Base-by-base conservation (phyloP, 2,888 invertebrate species). In the Choristoneura rosaceana region DNA sequence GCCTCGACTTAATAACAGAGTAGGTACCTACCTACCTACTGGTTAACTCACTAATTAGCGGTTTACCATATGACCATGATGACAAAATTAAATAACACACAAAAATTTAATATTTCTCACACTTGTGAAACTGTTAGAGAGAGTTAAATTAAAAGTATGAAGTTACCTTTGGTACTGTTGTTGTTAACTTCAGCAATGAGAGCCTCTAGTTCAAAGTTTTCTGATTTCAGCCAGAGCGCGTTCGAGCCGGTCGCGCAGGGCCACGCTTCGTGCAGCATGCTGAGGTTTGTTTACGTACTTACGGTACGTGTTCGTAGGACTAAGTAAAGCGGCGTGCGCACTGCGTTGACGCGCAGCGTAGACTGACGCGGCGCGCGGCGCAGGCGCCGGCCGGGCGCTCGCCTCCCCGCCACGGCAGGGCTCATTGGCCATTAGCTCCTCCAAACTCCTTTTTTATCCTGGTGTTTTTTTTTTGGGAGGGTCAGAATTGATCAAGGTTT, bases 231-330 rank as follows among this genome's bases (percentile, higher is more conserved):
- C 86, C 86, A 88, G 77, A 71, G 75, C 75, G 82, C 83, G 15
- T 58, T 60, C 33, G 63, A 43, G 68, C 43, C 59, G 45, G 25
- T 50, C 8, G 71, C 75, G 75, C 75, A 83, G 70, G 81, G 84
- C 90, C 90, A 90, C 75, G 87, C 82, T 76, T 93, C 93, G 87
- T 92, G 90, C 79, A 93, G 81, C 93, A 93, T 93, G 77, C 70
- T 84, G 79, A 45, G 75, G 47, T 58, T 63, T 65, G 75, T 80
- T 74, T 73, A 75, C 74, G 63, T 74, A 66, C 70, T 74, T 74
- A 74, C 74, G 67, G 41, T 63, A 25, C 38, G 62, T 41, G 47
- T n/a, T 71, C 17, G 14, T 0, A 50, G 43, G 45, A 33, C 52
- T 33, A 9, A 55, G 25, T 41, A n/a, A 33, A 8, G 41, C 43